A percentile compares a stretch with the other conserved stretches of the same genome.
These are phyloP conservation scores for Numida meleagris DNA, from an alignment of 2,113 vertebrate species.

Conservation along the genomic window DNA sequence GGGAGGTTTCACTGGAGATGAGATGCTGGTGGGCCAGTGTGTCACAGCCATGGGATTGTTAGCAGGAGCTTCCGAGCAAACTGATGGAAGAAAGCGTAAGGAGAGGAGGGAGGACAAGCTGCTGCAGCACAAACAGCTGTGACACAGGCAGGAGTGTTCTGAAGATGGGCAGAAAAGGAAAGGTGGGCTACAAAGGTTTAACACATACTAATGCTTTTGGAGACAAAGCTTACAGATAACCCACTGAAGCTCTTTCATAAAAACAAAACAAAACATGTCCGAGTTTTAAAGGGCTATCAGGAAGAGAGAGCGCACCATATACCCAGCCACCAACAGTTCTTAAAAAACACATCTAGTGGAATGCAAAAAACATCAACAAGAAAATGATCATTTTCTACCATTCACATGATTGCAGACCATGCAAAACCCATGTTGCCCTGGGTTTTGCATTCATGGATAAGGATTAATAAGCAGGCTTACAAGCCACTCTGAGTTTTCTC, in stretches of 20 bases:
- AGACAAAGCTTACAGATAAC: constrained; percentile 1
- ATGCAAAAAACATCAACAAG: background rate
- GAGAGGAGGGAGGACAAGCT: background rate
- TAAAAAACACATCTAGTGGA: background rate
- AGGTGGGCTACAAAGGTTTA: background rate
- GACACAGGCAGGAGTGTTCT: background rate
- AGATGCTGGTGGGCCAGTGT: background rate
- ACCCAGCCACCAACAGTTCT: background rate
- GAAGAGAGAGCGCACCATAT: background rate
- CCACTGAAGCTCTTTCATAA: background rate
- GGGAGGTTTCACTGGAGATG: background rate
- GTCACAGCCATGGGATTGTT: background rate
- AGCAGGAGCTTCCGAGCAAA: background rate
- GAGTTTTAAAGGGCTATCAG: background rate
- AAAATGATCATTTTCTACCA: background rate
- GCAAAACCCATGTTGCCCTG: too few relatives aligned
- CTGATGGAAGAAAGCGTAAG: background rate
- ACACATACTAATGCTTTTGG: background rate
- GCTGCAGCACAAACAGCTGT: background rate
- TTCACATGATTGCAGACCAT: background rate
- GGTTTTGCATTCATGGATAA: background rate
- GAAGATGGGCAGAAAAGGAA: background rate
- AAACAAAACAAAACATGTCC: background rate
- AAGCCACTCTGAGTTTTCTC: background rate
- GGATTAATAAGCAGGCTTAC: background rate